A percentile compares a stretch with the other conserved stretches of the same genome.
Evolutionary conservation across 1,140 invertebrate species (phyloP).

Genomic region (Trissolcus basalis): DNA sequence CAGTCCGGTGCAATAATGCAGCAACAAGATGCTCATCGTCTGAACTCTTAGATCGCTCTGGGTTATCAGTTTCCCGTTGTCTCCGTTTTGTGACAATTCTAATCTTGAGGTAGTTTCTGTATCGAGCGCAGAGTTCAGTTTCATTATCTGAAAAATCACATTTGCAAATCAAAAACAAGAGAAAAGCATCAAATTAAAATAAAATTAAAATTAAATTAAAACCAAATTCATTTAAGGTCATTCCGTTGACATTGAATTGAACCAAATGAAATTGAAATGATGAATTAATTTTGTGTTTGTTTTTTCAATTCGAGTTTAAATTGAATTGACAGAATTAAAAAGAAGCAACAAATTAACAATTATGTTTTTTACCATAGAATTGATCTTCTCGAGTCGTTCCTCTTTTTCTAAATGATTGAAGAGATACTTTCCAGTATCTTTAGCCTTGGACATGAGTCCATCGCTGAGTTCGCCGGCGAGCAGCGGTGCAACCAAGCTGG

Average conservation of each 20-base stretch:
- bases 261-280: too few relatives aligned
- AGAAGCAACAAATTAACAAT: constrained; percentile 2
- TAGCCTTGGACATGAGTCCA: constrained; percentile 85
- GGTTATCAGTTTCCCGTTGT: constrained; percentile 78
- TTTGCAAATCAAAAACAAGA: background rate
- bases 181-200: too few relatives aligned
- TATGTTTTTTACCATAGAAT: constrained; percentile 79
- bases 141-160: constrained; percentile 79
- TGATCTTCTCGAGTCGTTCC: constrained; percentile 81
- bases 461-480: constrained; percentile 81
- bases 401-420: constrained; percentile 80
- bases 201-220: too few relatives aligned
- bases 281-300: too few relatives aligned
- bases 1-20: constrained; percentile 90
- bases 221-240: too few relatives aligned
- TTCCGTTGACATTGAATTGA: too few relatives aligned
- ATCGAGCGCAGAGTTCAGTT: constrained; percentile 84
- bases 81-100: constrained; percentile 67
- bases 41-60: constrained; percentile 86
- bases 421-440: constrained; percentile 85
- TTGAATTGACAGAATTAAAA: constrained; percentile 5
- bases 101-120: constrained; percentile 77
- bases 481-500: constrained; percentile 75
- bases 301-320: too few relatives aligned
- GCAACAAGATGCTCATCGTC: constrained; percentile 87